These are phyloP conservation scores for Tetragonisca angustula DNA, from an alignment of 2,888 invertebrate genomes.

Conservation along the genomic window DNA sequence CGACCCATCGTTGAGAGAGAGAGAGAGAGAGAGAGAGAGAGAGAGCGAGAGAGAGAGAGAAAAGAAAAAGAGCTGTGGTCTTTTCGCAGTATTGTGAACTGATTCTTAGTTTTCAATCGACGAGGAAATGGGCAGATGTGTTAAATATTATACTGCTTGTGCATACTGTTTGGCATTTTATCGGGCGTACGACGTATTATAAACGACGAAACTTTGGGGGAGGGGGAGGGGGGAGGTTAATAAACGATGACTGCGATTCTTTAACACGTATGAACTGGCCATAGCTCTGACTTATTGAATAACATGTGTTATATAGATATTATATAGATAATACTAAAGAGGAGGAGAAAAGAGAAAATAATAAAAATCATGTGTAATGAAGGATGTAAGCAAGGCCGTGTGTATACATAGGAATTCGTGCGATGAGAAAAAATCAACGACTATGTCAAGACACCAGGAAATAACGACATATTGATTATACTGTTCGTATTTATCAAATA, in stretches of 20 bases:
- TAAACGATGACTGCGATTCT: conserved; percentile 24
- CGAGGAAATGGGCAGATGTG: conserved; percentile 3
- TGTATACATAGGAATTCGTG: conserved; percentile 72
- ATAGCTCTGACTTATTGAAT: conserved; percentile 76
- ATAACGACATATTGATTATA: conserved; percentile 70
- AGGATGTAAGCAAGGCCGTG: conserved; percentile 58
- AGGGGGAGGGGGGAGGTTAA: neutral
- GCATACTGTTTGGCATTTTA: conserved; percentile 11
- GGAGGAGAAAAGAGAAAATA: conserved; percentile 56
- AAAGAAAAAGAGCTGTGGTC: conserved; percentile 64
- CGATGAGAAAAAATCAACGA: conserved; percentile 71
- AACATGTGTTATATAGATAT: conserved; percentile 78
- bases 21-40: too few species aligned
- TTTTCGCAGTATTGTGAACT: conserved; percentile 58
- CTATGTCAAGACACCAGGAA: conserved; percentile 73
- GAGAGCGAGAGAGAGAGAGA: conserved; percentile 32
- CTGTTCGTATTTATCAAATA: conserved; percentile 74
- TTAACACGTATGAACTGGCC: conserved; percentile 71
- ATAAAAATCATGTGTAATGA: conserved; percentile 52
- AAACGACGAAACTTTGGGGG: conserved; percentile 3
- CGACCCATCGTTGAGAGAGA: conserved; percentile 66
- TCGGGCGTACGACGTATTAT: neutral
- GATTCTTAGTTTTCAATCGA: conserved; percentile 34
- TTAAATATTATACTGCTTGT: conserved; percentile 14
- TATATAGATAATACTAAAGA: conserved; percentile 73